A percentile compares a stretch with the other conserved stretches of the same genome.
Conservation (phyloP, 1,140 invertebrate genomes). For the Camponotus pennsylvanicus region DNA sequence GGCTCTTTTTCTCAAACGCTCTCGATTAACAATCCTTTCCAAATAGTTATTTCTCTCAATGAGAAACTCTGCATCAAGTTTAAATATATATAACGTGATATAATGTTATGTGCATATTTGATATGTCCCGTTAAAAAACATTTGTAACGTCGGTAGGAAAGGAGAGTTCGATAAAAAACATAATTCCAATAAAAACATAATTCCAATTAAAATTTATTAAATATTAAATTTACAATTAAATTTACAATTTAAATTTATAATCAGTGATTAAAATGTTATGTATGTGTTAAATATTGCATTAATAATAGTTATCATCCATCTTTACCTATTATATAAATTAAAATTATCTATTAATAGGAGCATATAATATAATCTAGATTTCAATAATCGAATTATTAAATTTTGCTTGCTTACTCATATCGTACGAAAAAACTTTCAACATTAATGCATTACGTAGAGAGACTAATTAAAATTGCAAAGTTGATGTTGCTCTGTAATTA, state of each 20-base stretch:
- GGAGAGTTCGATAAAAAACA: background rate
- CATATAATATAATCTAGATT: background rate
- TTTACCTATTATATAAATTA: slow-evolving; percentile 10
- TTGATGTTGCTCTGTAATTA: slow-evolving; percentile 19
- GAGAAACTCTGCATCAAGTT: too few species aligned
- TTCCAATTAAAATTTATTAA: too few species aligned
- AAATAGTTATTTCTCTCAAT: too few species aligned
- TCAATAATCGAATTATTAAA: slow-evolving; percentile 28
- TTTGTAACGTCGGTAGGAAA: background rate
- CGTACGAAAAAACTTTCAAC: background rate
- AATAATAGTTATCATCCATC: background rate
- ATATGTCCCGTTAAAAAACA: too few species aligned
- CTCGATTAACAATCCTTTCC: too few species aligned
- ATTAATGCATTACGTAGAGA: background rate
- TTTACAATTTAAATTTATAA: background rate
- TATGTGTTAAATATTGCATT: background rate
- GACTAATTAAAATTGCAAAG: slow-evolving; percentile 20
- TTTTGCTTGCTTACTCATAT: background rate
- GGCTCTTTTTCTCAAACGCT: too few species aligned
- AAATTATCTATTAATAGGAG: background rate
- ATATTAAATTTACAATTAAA: too few species aligned
- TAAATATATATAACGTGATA: background rate
- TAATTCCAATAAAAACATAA: too few species aligned
- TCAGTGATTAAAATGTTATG: background rate
- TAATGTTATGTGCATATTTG: too few species aligned